Conservation (phyloP, 2,113 vertebrate species). For the Clinocottus analis region DNA sequence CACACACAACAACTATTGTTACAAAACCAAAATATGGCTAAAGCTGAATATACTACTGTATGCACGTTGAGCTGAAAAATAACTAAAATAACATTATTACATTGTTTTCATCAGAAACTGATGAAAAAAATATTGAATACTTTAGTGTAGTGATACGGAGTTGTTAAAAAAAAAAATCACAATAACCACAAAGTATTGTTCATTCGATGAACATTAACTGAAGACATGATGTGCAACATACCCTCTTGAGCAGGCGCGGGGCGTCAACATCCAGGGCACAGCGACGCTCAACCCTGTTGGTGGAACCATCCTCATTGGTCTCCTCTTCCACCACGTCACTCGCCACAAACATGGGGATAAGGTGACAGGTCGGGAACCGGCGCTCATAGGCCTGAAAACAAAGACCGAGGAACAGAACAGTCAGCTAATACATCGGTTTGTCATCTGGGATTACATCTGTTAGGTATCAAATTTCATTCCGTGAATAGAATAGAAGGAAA, state of each 20-base stretch:
- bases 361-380: slow-evolving; percentile 94
- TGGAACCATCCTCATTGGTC: slow-evolving; percentile 87
- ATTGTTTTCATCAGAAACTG: background rate
- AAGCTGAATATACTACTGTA: no score
- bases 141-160: background rate
- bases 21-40: background rate
- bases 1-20: background rate
- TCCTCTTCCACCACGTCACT: slow-evolving; percentile 91
- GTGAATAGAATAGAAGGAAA: background rate
- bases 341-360: slow-evolving; percentile 97
- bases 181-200: background rate
- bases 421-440: background rate
- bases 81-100: background rate
- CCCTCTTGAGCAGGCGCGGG: slow-evolving; percentile 93
- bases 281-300: slow-evolving; percentile 87
- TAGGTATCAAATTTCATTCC: slow-evolving; percentile 2
- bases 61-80: background rate
- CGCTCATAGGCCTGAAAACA: slow-evolving; percentile 91
- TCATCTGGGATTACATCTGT: background rate
- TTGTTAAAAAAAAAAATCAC: background rate
- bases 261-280: slow-evolving; percentile 98
- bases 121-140: background rate
- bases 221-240: slow-evolving; percentile 47
- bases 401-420: background rate
- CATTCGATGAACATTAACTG: background rate